Percentiles rank a stretch among this genome's conserved stretches.
Evolutionary conservation across 2,888 invertebrate species (phyloP).

Genomic region (Folsomia manolachei): DNA sequence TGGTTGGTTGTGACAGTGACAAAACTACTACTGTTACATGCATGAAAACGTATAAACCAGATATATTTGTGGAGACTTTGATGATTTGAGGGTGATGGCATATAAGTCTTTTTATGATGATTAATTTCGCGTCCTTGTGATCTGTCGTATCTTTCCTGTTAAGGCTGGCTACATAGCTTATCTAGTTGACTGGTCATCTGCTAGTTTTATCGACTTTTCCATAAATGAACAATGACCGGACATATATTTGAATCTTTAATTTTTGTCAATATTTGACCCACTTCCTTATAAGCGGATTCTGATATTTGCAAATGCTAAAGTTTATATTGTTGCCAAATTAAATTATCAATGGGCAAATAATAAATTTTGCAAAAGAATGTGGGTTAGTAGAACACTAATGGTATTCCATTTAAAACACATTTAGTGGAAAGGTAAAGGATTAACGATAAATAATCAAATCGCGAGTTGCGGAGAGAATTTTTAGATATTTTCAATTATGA

Average conservation of each 20-base stretch:
- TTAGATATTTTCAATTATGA: too few relatives aligned
- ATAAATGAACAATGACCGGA: background rate
- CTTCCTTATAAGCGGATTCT: background rate
- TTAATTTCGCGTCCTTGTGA: conserved; percentile 5
- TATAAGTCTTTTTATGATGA: conserved; percentile 14
- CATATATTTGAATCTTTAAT: background rate
- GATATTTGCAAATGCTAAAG: background rate
- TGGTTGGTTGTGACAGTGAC: too few relatives aligned
- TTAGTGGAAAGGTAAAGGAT: too few relatives aligned
- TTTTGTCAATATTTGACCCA: background rate
- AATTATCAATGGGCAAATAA: background rate
- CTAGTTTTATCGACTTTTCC: conserved; percentile 3
- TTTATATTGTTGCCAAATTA: background rate
- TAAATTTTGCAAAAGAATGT: too few relatives aligned
- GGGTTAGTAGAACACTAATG: too few relatives aligned
- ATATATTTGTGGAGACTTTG: background rate
- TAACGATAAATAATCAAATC: too few relatives aligned
- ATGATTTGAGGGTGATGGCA: background rate
- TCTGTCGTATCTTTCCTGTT: conserved; percentile 6
- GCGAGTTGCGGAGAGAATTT: too few relatives aligned
- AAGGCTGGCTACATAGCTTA: too few relatives aligned
- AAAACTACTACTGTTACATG: too few relatives aligned
- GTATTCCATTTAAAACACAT: too few relatives aligned
- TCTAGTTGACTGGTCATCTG: background rate
- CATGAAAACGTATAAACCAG: background rate